Evolutionary conservation across 2,888 invertebrate genomes (phyloP).

Genomic region (Arenicola marina): DNA sequence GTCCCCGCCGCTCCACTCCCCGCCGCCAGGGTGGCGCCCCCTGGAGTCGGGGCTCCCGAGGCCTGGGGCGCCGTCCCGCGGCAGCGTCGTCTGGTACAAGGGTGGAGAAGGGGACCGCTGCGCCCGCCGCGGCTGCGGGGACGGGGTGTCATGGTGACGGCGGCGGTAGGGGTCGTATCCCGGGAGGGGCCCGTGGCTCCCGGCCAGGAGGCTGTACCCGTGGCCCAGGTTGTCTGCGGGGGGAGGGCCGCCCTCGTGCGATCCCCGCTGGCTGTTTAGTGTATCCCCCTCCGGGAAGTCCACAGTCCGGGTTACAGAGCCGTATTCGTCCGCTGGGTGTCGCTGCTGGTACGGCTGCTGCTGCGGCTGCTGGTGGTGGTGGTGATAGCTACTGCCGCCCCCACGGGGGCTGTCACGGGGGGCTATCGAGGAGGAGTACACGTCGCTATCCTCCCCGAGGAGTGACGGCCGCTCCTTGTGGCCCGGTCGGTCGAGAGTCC

Average conservation of each 20-base stretch:
- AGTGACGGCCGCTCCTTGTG: not conserved
- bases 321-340: no score
- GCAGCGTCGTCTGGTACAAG: not conserved
- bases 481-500: not conserved
- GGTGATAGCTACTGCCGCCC: no score
- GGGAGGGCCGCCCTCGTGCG: no score
- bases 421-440: not conserved
- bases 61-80: conserved; percentile 4
- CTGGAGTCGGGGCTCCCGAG: no score
- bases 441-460: not conserved
- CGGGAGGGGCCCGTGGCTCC: conserved; percentile 1
- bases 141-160: no score
- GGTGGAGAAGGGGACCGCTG: not conserved
- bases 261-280: not conserved
- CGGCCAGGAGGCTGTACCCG: conserved; percentile 19
- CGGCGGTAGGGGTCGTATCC: not conserved
- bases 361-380: not conserved
- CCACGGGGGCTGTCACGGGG: not conserved
- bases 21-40: no score
- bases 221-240: conserved; percentile 18
- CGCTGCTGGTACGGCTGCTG: not conserved
- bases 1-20: no score
- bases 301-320: no score
- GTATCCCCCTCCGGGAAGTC: not conserved
- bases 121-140: not conserved